Evolutionary conservation across 2,888 invertebrate species (phyloP).

Genomic region (Marronus borbonicus): DNA sequence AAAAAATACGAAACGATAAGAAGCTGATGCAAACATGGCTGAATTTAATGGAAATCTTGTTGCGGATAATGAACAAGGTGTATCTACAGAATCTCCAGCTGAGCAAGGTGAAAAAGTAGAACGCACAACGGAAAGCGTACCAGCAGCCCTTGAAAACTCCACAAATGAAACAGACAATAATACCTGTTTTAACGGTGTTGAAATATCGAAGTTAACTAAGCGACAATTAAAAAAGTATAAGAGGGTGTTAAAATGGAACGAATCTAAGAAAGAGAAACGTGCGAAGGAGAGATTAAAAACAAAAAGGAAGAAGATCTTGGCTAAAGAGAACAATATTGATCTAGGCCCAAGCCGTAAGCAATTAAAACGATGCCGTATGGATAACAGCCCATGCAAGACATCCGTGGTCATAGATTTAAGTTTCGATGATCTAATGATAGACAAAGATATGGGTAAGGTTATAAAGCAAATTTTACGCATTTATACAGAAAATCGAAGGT

Average conservation of each 20-base stretch:
- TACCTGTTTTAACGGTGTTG: slow-evolving; percentile 66
- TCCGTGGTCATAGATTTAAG: slow-evolving; percentile 90
- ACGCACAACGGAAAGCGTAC: neutral
- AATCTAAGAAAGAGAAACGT: slow-evolving; percentile 79
- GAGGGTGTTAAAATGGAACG: slow-evolving; percentile 83
- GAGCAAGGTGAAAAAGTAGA: neutral
- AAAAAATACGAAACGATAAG: neutral
- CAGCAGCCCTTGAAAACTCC: neutral
- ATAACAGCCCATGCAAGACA: slow-evolving; percentile 78
- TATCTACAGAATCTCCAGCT: neutral
- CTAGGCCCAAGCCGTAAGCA: slow-evolving; percentile 86
- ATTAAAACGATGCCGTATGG: slow-evolving; percentile 82
- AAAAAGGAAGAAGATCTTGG: slow-evolving; percentile 80
- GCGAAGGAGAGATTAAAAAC: slow-evolving; percentile 79
- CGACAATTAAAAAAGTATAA: slow-evolving; percentile 68
- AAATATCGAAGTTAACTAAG: slow-evolving; percentile 68
- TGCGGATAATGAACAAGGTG: neutral
- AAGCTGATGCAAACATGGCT: neutral
- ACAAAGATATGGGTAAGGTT: slow-evolving; percentile 86
- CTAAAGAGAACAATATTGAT: slow-evolving; percentile 80
- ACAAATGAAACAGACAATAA: neutral
- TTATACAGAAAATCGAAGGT: slow-evolving; percentile 91
- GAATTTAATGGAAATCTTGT: neutral
- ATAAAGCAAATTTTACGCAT: slow-evolving; percentile 92
- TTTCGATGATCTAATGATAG: slow-evolving; percentile 92